Base-by-base conservation (phyloP, 2,888 invertebrate species). In the Colletes collaris region DNA sequence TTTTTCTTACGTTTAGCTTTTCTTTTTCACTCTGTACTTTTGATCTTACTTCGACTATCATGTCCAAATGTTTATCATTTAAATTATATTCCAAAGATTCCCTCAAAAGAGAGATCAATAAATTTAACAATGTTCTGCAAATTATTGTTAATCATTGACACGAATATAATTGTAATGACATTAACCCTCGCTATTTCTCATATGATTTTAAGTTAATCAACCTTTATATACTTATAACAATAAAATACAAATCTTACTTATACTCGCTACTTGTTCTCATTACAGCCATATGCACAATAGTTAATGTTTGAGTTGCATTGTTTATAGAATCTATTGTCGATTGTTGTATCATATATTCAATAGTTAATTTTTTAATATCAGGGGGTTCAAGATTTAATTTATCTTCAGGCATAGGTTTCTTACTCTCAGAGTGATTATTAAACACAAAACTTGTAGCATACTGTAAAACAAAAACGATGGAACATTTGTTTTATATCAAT, bases 341-440 rank as follows among this genome's bases (percentile, higher is more conserved):
- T 75, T 91, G 91, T 79, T 92, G 90, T 55, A 92, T 89, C 88
- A 92, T 88, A 66, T 89, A 89, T 69, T 92, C 91, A 59, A 87
- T 87, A 8, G 92, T 89, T 13, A 92, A 73, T 44, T 88, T 88
- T 60, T 86, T 83, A 11, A 83, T 49, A 66, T 89, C 86, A 2
- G 88, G 81, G 19, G 82, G 59, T 59, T 91, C 88, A 63, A 91
- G 87, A 58, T 86, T 81, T 44, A 91, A 78, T 79, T 89, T 90
- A 49, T 87, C 81, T 52, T 88, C 71, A 27, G n/a, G 52, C 2
- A 71, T 83, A 11, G 84, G 80, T 40, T 86, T 83, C 63, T 89
- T 84, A 13, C 79, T 69, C 4, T 82, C 86, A 10, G 85, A 80
- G 65, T 82, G 86, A 69, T 81, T 83, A 11, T 81, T 77, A 49